Percentiles rank a stretch among this genome's conserved stretches.
These are phyloP conservation scores for Drosophila serrata DNA, from an alignment of 1,140 invertebrate genomes.

Conservation along the genomic window DNA sequence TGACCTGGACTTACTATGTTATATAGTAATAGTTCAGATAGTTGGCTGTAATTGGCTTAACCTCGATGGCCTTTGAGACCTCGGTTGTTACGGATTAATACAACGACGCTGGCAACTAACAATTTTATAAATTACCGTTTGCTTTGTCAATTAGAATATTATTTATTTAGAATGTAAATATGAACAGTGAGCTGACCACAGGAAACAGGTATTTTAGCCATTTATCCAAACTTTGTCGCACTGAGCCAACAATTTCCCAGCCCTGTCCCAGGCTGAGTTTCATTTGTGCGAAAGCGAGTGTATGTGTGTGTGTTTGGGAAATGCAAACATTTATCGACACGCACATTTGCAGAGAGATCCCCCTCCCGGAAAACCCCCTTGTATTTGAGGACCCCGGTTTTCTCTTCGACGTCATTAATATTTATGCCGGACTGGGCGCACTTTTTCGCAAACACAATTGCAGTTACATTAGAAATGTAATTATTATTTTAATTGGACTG, in stretches of 20 bases:
- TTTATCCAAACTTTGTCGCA: constrained; percentile 58
- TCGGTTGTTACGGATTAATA: constrained; percentile 60
- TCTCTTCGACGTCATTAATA: constrained; percentile 75
- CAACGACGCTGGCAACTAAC: constrained; percentile 48
- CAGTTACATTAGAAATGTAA: constrained; percentile 84
- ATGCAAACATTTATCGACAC: constrained; percentile 78
- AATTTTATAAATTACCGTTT: constrained; percentile 80
- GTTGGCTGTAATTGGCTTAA: constrained; percentile 28
- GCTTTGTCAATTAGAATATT: constrained; percentile 84
- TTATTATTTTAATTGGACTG: constrained; percentile 84
- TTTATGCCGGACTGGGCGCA: constrained; percentile 66
- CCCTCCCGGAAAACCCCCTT: constrained; percentile 17
- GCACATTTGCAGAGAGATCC: constrained; percentile 69
- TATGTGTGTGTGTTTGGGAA: constrained; percentile 60
- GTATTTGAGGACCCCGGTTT: constrained; percentile 20
- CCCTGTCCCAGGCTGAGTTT: constrained; percentile 11
- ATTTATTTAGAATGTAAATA: constrained; percentile 84
- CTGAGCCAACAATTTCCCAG: constrained; percentile 41
- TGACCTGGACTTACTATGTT: neutral
- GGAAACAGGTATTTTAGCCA: constrained; percentile 66
- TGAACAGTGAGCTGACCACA: constrained; percentile 74
- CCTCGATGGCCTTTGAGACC: constrained; percentile 26
- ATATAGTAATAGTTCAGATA: constrained; percentile 13
- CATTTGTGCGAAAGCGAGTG: constrained; percentile 19
- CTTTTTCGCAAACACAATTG: constrained; percentile 66